Evolutionary conservation across 2,797 vertebrate genomes (phyloP).

Genomic region (Argyrosomus regius): DNA sequence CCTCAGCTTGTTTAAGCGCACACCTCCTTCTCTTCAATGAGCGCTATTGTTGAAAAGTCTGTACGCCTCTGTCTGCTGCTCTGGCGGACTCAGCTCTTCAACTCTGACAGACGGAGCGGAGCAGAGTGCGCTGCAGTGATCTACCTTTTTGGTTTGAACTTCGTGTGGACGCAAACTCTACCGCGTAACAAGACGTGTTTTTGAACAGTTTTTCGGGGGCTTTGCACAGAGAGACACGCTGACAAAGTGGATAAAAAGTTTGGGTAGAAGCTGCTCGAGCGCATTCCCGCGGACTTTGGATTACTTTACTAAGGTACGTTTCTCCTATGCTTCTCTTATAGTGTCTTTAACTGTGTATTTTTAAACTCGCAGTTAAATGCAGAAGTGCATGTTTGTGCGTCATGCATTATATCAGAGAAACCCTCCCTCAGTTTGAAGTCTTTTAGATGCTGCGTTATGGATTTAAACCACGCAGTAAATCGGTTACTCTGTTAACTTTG

Average conservation of each 20-base stretch:
- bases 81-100: conserved; percentile 15
- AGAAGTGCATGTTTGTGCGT: not conserved
- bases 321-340: not conserved
- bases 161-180: not conserved
- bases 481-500: not conserved
- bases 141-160: not conserved
- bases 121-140: conserved; percentile 21
- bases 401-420: not conserved
- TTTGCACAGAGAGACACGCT: conserved; percentile 11
- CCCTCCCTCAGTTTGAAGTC: not conserved
- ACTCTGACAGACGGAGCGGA: conserved; percentile 15
- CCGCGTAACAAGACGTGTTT: not conserved
- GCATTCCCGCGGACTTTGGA: conserved; percentile 50
- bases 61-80: conserved; percentile 32
- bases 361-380: not conserved
- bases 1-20: conserved; percentile 52
- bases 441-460: conserved; percentile 6
- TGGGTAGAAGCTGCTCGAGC: conserved; percentile 13
- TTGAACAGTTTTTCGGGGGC: not conserved
- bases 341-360: not conserved
- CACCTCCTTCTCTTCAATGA: conserved; percentile 50
- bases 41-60: conserved; percentile 59
- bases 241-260: conserved; percentile 57
- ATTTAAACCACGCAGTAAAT: not conserved
- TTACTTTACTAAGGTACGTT: conserved; percentile 66